These are phyloP conservation scores for Andrena dorsata DNA, from an alignment of 2,888 invertebrate species.

Conservation along the genomic window DNA sequence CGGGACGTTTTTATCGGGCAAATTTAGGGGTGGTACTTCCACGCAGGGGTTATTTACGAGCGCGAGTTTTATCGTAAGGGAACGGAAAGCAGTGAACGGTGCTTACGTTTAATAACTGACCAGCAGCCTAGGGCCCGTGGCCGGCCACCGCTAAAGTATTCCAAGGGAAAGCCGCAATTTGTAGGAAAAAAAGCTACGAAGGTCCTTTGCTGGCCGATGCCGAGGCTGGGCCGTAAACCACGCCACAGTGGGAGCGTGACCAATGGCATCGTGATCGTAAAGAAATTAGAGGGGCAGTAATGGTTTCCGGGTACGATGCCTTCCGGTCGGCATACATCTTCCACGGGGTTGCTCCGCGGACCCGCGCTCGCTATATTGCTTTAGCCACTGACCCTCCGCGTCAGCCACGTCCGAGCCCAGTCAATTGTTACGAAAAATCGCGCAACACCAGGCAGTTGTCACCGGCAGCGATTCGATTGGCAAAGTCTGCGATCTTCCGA, in stretches of 20 bases:
- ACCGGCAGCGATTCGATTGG: constrained; percentile 9
- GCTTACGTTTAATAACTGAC: constrained; percentile 38
- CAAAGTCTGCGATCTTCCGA: constrained; percentile 28
- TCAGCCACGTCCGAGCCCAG: constrained; percentile 69
- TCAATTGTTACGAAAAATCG: constrained; percentile 70
- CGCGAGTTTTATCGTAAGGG: constrained; percentile 28
- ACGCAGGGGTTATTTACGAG: constrained; percentile 43
- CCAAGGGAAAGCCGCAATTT: constrained; percentile 49
- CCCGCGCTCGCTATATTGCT: constrained; percentile 65
- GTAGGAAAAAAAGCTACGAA: constrained; percentile 31
- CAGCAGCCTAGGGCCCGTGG: not conserved
- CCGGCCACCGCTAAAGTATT: constrained; percentile 20
- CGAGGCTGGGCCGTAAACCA: constrained; percentile 73
- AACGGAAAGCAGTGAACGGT: constrained; percentile 42
- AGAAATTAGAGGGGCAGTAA: constrained; percentile 84
- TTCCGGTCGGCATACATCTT: constrained; percentile 84
- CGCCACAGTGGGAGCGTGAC: constrained; percentile 79
- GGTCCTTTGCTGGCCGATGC: constrained; percentile 44
- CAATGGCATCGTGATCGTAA: constrained; percentile 84
- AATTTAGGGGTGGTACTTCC: constrained; percentile 35
- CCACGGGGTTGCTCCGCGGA: constrained; percentile 70
- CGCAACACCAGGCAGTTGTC: constrained; percentile 31
- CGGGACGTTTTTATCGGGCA: constrained; percentile 39
- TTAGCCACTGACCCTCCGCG: constrained; percentile 74
- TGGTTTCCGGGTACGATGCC: constrained; percentile 83